These are phyloP conservation scores for Pteronotus mesoamericanus DNA, from an alignment of 2,797 vertebrate species.

Conservation along the genomic window DNA sequence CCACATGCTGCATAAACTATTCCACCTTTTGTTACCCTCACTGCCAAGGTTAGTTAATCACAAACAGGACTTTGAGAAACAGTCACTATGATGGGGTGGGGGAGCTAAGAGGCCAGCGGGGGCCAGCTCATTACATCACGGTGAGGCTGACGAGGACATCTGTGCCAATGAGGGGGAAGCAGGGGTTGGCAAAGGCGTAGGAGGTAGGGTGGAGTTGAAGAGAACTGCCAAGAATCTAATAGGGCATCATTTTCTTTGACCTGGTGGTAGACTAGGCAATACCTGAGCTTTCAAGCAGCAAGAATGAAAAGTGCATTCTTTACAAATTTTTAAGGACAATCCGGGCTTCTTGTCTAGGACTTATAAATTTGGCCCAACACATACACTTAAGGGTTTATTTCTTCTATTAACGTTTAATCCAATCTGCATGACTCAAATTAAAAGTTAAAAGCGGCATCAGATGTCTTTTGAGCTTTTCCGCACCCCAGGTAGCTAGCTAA, in stretches of 20 bases:
- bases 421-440: constrained; percentile 12
- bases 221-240: background rate
- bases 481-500: background rate
- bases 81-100: background rate
- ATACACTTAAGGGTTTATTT: background rate
- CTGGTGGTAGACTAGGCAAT: background rate
- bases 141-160: background rate
- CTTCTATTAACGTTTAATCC: constrained; percentile 43
- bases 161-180: background rate
- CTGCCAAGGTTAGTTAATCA: constrained; percentile 44
- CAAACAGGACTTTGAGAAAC: constrained; percentile 32
- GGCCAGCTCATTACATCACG: background rate
- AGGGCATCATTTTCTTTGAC: background rate
- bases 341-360: background rate
- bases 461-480: constrained; percentile 25
- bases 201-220: background rate
- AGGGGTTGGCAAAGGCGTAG: background rate
- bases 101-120: background rate
- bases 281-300: background rate
- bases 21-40: constrained; percentile 36
- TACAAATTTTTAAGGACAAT: constrained; percentile 28
- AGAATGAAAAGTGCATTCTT: constrained; percentile 21
- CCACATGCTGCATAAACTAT: background rate
- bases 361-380: background rate
- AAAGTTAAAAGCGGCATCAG: constrained; percentile 48